A percentile compares a stretch with the other conserved stretches of the same genome.
phyloP scores from a whole-genome alignment of 2,797 vertebrate species.

The Coilia nasus region DNA sequence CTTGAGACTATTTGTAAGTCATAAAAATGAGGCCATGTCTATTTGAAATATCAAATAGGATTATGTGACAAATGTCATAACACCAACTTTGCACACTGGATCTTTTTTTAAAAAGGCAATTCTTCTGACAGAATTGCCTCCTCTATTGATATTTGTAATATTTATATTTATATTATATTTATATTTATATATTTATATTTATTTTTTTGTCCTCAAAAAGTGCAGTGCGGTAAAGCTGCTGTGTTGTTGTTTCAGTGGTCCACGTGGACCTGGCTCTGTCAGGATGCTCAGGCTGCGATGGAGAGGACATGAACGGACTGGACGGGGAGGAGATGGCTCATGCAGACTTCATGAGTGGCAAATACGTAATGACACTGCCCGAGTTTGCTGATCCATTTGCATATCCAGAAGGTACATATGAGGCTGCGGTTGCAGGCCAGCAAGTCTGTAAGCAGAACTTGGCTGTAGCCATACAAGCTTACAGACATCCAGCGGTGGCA shows the following conservation, averaged over 20 bases:
- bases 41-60: too few relatives aligned
- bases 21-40: too few relatives aligned
- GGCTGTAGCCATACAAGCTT: accelerated
- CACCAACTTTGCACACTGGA: too few relatives aligned
- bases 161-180: too few relatives aligned
- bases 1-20: too few relatives aligned
- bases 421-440: accelerated
- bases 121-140: too few relatives aligned
- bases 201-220: too few relatives aligned
- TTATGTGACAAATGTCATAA: too few relatives aligned
- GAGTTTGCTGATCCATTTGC: accelerated
- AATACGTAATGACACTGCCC: constrained; percentile 1
- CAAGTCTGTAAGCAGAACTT: constrained; percentile 29
- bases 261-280: background rate
- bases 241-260: background rate
- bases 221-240: too few relatives aligned
- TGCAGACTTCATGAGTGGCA: constrained; percentile 54
- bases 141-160: too few relatives aligned
- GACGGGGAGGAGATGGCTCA: background rate
- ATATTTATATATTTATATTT: too few relatives aligned
- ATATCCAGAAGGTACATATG: accelerated
- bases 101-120: too few relatives aligned
- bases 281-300: background rate
- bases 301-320: background rate
- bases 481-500: constrained; percentile 7